Evolutionary conservation across 2,888 invertebrate species (phyloP), one percentile per base, ranked within the genome.

Genomic region (Cordylochernes scorpioides): DNA sequence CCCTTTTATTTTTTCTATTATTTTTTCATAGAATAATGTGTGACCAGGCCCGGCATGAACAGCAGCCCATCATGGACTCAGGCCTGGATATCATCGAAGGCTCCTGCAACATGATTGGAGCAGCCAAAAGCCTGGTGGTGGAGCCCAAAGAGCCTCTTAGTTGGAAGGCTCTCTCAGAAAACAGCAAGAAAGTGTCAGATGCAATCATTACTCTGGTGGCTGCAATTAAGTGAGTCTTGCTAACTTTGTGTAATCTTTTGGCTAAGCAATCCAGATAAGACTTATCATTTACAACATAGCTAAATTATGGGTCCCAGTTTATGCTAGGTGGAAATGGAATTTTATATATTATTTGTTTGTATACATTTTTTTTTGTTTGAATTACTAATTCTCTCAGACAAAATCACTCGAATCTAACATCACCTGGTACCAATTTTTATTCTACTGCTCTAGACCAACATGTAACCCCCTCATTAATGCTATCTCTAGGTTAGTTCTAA

Each of bases 131-230:
- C 29, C 60, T 97, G 36, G 82, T 82, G 0, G 64, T 82, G 16
- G 67, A 73, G 27, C 84, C 88, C 0, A 69, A 71, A 39, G 91
- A 94, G 56, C 74, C 86, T 3, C 64, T 73, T 2, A 80, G 80
- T 14, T 94, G 94, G 86, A 88, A 88, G 51, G 63, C 71, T 33
- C 65, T 97, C 36, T 86, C 91, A 1, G 68, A 68, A 44, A 82
- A 88, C 58, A 86, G 86, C 49, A 88, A 84, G 52, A 71, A 69
- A 28, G 88, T 97, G 1, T 88, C 88, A 2, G 91, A 94, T 51
- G 77, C 84, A 16, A 91, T 97, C 49, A 94, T 94, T 55, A 67
- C 69, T 8, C 63, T 97, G 4, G 86, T 91, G 4, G 69, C 78
- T 9, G 77, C 80, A 39, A 82, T 91, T 44, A 68, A 74, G 64